Conservation (phyloP, 2,113 vertebrate genomes). For the Eolophus roseicapilla region DNA sequence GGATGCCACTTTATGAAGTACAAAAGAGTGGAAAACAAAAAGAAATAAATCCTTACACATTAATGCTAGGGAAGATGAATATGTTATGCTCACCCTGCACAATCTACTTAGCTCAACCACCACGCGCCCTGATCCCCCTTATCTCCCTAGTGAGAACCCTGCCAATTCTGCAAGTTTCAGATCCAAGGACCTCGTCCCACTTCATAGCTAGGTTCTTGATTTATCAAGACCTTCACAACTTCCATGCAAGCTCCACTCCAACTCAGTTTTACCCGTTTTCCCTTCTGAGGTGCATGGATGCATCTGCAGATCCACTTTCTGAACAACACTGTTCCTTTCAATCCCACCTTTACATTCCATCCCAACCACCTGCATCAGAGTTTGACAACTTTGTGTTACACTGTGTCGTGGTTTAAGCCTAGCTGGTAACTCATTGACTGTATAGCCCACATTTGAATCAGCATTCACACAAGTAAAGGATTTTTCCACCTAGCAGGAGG, state of each 20-base stretch:
- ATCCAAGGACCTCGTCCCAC: not conserved
- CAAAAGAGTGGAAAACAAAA: not conserved
- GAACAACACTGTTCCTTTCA: not conserved
- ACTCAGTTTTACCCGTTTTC: not conserved
- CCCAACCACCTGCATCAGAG: not conserved
- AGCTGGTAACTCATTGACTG: not conserved
- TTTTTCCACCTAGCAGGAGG: not conserved
- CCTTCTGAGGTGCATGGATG: not conserved
- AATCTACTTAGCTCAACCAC: not conserved
- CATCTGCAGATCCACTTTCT: not conserved
- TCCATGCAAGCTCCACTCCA: not conserved
- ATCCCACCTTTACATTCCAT: not conserved
- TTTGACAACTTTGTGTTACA: not conserved
- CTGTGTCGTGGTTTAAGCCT: too few species aligned
- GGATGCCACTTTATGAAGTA: not conserved
- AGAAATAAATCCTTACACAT: not conserved
- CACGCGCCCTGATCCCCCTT: not conserved
- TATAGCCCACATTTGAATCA: not conserved
- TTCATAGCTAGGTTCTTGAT: not conserved
- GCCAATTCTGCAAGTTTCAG: not conserved
- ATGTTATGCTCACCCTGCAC: not conserved
- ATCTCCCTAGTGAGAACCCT: not conserved
- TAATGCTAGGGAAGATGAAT: not conserved
- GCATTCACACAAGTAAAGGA: not conserved
- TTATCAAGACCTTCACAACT: not conserved